phyloP scores from a whole-genome alignment of 2,113 vertebrate species.

The Chloropsis cyanopogon region DNA sequence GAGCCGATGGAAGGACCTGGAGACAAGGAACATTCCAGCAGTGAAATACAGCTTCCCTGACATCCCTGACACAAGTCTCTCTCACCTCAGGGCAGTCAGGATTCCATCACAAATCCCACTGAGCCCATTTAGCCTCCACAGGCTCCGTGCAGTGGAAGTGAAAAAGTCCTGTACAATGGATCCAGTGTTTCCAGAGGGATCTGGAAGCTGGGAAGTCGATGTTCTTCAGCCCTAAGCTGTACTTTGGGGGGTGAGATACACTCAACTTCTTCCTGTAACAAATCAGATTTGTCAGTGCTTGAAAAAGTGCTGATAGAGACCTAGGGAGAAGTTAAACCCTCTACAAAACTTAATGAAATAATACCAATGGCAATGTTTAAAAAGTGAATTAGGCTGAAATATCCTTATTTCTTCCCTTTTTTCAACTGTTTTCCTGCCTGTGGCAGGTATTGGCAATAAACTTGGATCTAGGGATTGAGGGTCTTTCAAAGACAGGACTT shows the following conservation, averaged over 20 bases:
- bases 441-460: not conserved
- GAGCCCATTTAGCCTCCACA: not conserved
- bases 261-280: not conserved
- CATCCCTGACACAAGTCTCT: not conserved
- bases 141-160: not conserved
- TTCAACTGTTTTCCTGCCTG: not conserved
- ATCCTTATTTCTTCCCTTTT: not conserved
- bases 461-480: not conserved
- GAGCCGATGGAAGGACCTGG: not conserved
- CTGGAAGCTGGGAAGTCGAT: not conserved
- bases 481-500: not conserved
- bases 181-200: not conserved
- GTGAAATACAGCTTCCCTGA: not conserved
- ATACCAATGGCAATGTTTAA: not conserved
- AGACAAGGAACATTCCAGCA: not conserved
- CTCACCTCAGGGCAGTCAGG: not conserved
- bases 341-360: not conserved
- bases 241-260: not conserved
- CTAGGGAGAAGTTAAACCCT: not conserved
- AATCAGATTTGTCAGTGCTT: conserved; percentile 25
- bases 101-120: conserved; percentile 18
- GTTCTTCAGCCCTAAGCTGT: not conserved
- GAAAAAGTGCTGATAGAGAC: conserved; percentile 4
- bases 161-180: not conserved
- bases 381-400: not conserved